Evolutionary conservation across 2,113 vertebrate species (phyloP), one percentile per base, ranked within the genome.

Genomic region (Myotis davidii): DNA sequence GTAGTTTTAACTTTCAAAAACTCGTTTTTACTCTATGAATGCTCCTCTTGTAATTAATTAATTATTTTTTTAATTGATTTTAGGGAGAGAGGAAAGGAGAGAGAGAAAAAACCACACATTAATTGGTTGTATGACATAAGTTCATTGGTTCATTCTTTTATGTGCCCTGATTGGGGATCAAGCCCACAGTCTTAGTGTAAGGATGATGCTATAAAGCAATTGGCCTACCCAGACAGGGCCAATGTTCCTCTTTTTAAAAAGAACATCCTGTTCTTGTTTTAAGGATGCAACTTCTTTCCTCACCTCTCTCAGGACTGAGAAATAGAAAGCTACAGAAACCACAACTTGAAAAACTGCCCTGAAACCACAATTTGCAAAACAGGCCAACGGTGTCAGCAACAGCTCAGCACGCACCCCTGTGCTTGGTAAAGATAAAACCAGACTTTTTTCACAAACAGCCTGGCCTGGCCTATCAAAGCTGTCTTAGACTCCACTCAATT

Each of bases 401-500:
- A 82, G 45, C 79, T 82, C 25, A 72, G 45, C 13, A 48, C 61
- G 16, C 9, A 64, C 16, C 20, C n/a, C 45, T 7, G 11, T 52
- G 79, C 88, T 89, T 59, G 14, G 37, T 23, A 82, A 94, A 94
- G 48, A 85, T 72, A 86, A 96, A 95, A 77, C 84, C 88, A 86
- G 29, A 12, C 27, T 72, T 45, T 45, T 69, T 56, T 88, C 78
- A 87, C 69, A 73, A 48, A 20, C 6, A 34, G 12, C 27, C 34
- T 61, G 0, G 4, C n/a, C 10, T 85, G 64, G 52, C 88, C 88
- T 78, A 91, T 67, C 78, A 67, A 64, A 52, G 52, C 50, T n/a
- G 21, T 39, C n/a, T 50, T 52, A 81, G 17, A 39, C 65, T 39
- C 37, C 56, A 5, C 27, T 70, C 32, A 11, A 27, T 95, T 72